Evolutionary conservation across 2,797 vertebrate genomes (phyloP).

Genomic region (Loris lydekkerianus): DNA sequence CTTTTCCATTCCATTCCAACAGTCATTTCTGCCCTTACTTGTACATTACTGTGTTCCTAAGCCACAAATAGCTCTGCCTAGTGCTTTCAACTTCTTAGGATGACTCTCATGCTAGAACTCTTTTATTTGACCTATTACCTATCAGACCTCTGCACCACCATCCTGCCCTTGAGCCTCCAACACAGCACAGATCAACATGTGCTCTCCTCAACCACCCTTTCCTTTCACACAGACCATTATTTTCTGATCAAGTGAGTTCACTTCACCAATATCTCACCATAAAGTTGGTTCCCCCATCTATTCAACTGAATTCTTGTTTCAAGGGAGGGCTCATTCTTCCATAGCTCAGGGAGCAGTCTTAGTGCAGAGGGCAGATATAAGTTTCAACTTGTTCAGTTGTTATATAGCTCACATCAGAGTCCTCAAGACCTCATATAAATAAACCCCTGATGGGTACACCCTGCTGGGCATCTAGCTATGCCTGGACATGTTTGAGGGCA

Average conservation of each 20-base stretch:
- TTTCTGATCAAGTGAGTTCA: constrained; percentile 1
- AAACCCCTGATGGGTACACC: background rate
- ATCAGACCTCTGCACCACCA: background rate
- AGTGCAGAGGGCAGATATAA: constrained; percentile 12
- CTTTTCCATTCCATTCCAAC: constrained; percentile 35
- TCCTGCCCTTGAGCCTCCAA: background rate
- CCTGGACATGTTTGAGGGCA: constrained; percentile 35
- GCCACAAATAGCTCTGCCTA: constrained; percentile 55
- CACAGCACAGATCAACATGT: background rate
- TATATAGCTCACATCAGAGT: constrained; percentile 47
- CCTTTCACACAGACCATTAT: background rate
- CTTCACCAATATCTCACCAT: background rate
- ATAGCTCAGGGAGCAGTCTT: background rate
- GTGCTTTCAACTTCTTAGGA: constrained; percentile 31
- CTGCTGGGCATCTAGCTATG: constrained; percentile 35
- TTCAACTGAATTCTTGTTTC: constrained; percentile 55
- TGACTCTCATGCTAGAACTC: background rate
- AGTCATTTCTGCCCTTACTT: constrained; percentile 48
- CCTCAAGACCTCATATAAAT: constrained; percentile 1
- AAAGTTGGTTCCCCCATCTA: background rate
- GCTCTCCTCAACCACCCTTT: background rate
- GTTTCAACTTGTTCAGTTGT: constrained; percentile 48
- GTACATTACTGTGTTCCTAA: constrained; percentile 51
- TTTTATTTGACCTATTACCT: constrained; percentile 34
- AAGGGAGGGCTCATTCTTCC: background rate